A percentile compares a stretch with the other conserved stretches of the same genome.
phyloP scores from a whole-genome alignment of 2,888 invertebrate species.

The Baccha elongata region DNA sequence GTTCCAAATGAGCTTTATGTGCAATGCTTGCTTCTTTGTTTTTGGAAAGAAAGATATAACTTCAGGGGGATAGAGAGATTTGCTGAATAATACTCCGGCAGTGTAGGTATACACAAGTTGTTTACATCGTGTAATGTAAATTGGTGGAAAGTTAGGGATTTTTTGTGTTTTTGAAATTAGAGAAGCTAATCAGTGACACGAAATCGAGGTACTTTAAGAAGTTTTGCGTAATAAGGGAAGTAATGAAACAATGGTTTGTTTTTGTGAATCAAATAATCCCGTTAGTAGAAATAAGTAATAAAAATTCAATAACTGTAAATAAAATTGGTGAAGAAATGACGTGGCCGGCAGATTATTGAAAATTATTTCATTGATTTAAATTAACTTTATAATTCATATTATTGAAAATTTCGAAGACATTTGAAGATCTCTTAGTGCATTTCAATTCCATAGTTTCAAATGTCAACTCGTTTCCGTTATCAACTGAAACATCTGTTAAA shows the following conservation, averaged over 20 bases:
- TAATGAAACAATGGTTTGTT: not conserved
- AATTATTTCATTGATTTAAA: too few species aligned
- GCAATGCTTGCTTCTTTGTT: too few species aligned
- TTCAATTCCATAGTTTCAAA: too few species aligned
- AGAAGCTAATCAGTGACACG: slow-evolving; percentile 35
- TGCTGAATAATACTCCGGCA: slow-evolving; percentile 18
- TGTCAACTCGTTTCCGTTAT: too few species aligned
- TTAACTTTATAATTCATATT: too few species aligned
- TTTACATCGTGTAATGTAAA: slow-evolving; percentile 47
- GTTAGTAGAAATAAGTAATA: not conserved
- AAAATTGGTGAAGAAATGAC: too few species aligned
- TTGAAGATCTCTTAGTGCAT: too few species aligned
- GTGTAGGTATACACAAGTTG: slow-evolving; percentile 3
- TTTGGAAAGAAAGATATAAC: not conserved
- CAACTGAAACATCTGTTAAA: too few species aligned
- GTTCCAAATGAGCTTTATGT: slow-evolving; percentile 16
- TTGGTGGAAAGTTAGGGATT: slow-evolving; percentile 35
- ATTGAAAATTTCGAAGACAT: too few species aligned
- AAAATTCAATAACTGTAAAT: too few species aligned
- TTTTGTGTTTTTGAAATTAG: slow-evolving; percentile 37
- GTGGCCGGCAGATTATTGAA: too few species aligned
- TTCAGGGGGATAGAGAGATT: slow-evolving; percentile 2
- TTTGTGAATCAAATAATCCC: too few species aligned
- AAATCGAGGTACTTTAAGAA: not conserved
- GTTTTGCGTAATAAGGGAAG: not conserved